Base-by-base conservation (phyloP, 2,888 invertebrate species). In the Rhagium mordax region DNA sequence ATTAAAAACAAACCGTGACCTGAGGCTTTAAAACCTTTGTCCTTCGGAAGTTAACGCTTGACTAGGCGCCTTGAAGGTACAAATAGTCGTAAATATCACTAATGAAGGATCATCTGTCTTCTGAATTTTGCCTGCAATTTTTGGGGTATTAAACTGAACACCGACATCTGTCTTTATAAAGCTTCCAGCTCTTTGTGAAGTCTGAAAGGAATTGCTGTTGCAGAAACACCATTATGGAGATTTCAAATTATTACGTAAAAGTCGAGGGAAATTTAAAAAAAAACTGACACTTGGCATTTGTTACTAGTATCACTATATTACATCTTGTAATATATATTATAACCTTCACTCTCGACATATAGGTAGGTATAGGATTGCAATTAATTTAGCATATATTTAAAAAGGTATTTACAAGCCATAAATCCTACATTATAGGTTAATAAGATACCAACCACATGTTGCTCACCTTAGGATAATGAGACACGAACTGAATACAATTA, bases 401-500 rank as follows among this genome's bases (percentile, higher is more conserved):
- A 51, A 13, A 27, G 16, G 10, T 33, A 59, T 15, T 51, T 49
- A 24, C 24, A 15, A 48, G 27, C 41, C 33, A 53, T 65, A 65
- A 65, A 65, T 53, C 33, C 53, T 29, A 29, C 33, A 48, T 29
- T 48, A 29, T 65, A 51, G 65, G 65, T 65, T 65, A 65, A 65
- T 65, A 41, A 53, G 51, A 53, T 65, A 16, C 53, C 29, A 53
- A 16, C 53, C 29, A 53, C 65, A 53, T 41, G 51, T 65, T 29
- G 33, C 65, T 53, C 65, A 65, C 65, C 53, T 74, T 55, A 18
- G 33, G 69, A 53, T 70, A 73, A 70, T 73, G 74, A 70, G 62
- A 29, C 74, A 74, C 74, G 74, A 55, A 67, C 49, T 65, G 74
- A 74, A 74, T 70, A 53, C 55, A 62, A 70, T 70, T 73, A 74